A percentile compares a stretch with the other conserved stretches of the same genome.
Evolutionary conservation across 2,113 vertebrate genomes (phyloP).

Genomic region (Phylloscopus whistleri): DNA sequence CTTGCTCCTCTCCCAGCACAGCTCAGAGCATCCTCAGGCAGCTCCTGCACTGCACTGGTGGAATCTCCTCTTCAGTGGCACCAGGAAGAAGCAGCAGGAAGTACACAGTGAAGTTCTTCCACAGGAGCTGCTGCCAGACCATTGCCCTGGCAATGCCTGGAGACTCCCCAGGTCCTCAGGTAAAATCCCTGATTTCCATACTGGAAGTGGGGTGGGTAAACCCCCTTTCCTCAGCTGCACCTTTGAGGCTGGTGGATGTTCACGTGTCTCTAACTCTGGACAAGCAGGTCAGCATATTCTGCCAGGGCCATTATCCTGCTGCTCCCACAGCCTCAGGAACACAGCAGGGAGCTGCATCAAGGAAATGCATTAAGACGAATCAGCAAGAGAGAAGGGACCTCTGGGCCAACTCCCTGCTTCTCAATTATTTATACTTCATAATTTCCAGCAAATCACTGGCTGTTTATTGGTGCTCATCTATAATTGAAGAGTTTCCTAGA

Average conservation of each 20-base stretch:
- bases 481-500: conserved; percentile 80
- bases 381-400: conserved; percentile 68
- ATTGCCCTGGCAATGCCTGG: background rate
- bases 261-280: background rate
- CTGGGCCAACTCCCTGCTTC: conserved; percentile 64
- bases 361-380: conserved; percentile 76
- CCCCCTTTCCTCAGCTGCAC: background rate
- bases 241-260: background rate
- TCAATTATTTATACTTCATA: conserved; percentile 81
- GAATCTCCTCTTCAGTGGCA: background rate
- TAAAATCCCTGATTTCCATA: background rate
- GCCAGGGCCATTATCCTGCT: conserved; percentile 36
- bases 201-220: background rate
- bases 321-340: conserved; percentile 31
- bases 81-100: background rate
- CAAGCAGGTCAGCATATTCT: conserved; percentile 65
- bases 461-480: conserved; percentile 80
- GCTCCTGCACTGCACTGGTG: background rate
- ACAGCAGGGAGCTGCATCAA: conserved; percentile 68
- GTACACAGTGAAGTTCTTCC: background rate
- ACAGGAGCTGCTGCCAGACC: background rate
- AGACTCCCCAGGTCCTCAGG: accelerated
- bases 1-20: background rate
- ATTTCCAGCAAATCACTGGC: conserved; percentile 80
- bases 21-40: background rate